phyloP scores from a whole-genome alignment of 2,888 invertebrate genomes.

The Euspilapteryx auroguttella region DNA sequence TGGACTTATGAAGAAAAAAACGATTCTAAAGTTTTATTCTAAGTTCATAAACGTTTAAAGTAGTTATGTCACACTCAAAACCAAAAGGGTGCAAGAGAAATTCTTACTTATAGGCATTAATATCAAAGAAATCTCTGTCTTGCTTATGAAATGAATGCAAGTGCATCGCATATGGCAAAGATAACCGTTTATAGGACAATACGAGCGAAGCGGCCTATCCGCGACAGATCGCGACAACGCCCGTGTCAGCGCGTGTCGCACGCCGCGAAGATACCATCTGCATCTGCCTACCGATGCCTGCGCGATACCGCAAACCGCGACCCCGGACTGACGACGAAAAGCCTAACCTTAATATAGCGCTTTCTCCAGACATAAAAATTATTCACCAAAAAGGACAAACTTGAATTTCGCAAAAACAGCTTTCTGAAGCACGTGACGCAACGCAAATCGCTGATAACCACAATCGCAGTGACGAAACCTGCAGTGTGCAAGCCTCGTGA shows the following conservation, averaged over 20 bases:
- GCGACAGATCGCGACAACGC: slow-evolving; percentile 1
- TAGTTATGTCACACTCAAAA: too few relatives aligned
- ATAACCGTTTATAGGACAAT: neutral
- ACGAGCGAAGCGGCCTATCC: slow-evolving; percentile 1
- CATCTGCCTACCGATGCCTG: slow-evolving; percentile 12
- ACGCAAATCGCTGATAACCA: slow-evolving; percentile 2
- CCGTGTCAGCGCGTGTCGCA: neutral
- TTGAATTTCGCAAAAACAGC: too few relatives aligned
- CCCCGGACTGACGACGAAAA: slow-evolving; percentile 7
- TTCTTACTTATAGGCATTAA: too few relatives aligned
- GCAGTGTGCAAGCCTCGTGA: slow-evolving; percentile 3
- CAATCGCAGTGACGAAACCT: slow-evolving; percentile 2
- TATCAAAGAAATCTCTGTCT: too few relatives aligned
- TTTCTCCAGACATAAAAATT: slow-evolving; percentile 36
- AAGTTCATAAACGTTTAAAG: too few relatives aligned
- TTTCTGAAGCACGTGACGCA: slow-evolving; percentile 2
- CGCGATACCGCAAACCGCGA: slow-evolving; percentile 12
- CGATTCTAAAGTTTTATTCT: too few relatives aligned
- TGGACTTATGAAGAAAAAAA: too few relatives aligned
- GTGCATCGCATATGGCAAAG: too few relatives aligned
- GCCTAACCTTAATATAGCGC: slow-evolving; percentile 17
- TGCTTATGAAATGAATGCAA: too few relatives aligned
- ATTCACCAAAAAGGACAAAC: slow-evolving; percentile 13
- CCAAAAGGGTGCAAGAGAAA: too few relatives aligned
- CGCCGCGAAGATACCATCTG: slow-evolving; percentile 16